Evolutionary conservation across 2,888 invertebrate genomes (phyloP).

Genomic region (Thalpophila matura): DNA sequence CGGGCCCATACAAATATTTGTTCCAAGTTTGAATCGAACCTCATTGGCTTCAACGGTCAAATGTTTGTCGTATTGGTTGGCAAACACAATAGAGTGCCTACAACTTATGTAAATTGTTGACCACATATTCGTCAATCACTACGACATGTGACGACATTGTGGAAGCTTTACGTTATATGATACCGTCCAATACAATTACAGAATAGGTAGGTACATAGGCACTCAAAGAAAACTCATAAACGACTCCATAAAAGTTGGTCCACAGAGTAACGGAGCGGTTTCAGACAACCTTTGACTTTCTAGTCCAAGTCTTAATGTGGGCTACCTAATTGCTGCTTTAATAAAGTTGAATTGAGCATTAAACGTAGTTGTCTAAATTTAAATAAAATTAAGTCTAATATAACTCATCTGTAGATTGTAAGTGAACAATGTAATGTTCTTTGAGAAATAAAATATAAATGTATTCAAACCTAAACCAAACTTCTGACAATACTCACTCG

Average conservation of each 20-base stretch:
- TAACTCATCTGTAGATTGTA: no score
- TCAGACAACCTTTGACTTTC: no score
- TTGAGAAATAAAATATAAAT: no score
- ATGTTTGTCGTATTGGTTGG: constrained; percentile 38
- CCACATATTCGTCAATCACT: constrained; percentile 41
- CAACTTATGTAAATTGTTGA: constrained; percentile 38
- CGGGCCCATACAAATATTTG: constrained; percentile 34
- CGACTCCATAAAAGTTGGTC: no score
- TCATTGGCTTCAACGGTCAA: constrained; percentile 37
- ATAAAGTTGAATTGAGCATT: no score
- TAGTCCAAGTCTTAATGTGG: no score
- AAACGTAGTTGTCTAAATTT: no score
- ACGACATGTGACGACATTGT: constrained; percentile 33
- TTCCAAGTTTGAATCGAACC: constrained; percentile 20
- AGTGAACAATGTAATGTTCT: no score
- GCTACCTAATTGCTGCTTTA: no score
- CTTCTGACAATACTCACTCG: constrained; percentile 89
- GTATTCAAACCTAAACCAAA: no score
- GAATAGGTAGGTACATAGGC: not conserved
- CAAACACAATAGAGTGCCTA: constrained; percentile 42
- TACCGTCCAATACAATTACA: not conserved
- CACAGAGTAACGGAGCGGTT: no score
- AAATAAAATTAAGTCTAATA: no score
- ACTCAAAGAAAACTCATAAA: not conserved
- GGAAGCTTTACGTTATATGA: constrained; percentile 23